Evolutionary conservation across 2,888 invertebrate genomes (phyloP).

Genomic region (Darwinula stevensoni): DNA sequence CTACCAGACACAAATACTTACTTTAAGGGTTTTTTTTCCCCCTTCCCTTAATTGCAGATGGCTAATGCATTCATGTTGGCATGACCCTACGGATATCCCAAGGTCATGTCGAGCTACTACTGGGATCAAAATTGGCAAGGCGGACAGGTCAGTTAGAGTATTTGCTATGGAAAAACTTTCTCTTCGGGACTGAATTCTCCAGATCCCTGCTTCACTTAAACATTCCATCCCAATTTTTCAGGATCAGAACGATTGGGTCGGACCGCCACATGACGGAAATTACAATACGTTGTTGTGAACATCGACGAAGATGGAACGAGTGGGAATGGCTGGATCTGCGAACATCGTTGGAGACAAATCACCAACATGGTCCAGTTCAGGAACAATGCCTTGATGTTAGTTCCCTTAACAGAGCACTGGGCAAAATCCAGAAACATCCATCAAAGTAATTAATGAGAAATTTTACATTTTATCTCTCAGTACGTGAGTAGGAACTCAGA

Average conservation of each 20-base stretch:
- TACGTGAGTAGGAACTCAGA: no score
- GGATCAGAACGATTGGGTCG: conserved; percentile 15
- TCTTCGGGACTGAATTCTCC: no score
- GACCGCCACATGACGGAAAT: conserved; percentile 33
- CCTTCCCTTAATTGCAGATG: conserved; percentile 17
- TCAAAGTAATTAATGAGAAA: no score
- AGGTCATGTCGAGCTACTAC: conserved; percentile 55
- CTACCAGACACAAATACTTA: no score
- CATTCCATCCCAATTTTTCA: background rate
- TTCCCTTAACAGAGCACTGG: no score
- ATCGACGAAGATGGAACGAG: conserved; percentile 33
- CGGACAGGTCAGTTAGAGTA: no score
- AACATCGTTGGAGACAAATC: conserved; percentile 57
- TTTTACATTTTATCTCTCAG: no score
- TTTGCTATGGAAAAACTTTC: no score
- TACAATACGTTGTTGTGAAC: conserved; percentile 30
- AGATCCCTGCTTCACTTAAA: no score
- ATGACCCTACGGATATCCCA: conserved; percentile 43
- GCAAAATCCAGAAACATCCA: no score
- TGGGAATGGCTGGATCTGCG: conserved; percentile 45
- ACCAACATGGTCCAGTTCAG: conserved; percentile 46
- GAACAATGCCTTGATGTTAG: conserved; percentile 26
- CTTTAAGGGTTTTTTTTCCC: no score
- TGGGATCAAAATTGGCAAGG: conserved; percentile 26
- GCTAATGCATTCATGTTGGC: conserved; percentile 66